Conservation (phyloP, 1,140 invertebrate genomes). For the Brachystomella parvula region DNA sequence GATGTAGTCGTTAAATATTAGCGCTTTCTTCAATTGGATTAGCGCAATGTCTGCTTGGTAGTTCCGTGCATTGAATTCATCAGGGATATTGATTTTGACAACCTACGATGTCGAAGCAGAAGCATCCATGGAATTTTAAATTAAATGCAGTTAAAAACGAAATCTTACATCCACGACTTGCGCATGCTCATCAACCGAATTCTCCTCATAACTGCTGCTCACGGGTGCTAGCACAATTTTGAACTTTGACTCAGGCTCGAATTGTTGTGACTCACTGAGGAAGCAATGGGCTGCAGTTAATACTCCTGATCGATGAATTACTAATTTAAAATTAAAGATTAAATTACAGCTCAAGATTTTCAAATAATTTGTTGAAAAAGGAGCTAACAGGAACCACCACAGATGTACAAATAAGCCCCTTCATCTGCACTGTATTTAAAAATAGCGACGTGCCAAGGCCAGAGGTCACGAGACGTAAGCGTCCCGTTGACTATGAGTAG, state of each 20-base stretch:
- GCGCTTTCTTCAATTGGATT: slow-evolving; percentile 42
- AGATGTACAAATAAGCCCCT: slow-evolving; percentile 2
- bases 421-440: not conserved
- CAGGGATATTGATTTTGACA: slow-evolving; percentile 5
- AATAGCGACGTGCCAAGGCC: slow-evolving; percentile 20
- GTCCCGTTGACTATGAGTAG: slow-evolving; percentile 16
- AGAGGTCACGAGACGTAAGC: slow-evolving; percentile 4
- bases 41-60: slow-evolving; percentile 44
- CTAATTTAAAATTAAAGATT: not conserved
- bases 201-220: slow-evolving; percentile 16
- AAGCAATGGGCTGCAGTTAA: slow-evolving; percentile 16
- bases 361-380: too few species aligned
- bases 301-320: not conserved
- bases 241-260: not conserved
- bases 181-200: not conserved
- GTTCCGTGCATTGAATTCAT: slow-evolving; percentile 11
- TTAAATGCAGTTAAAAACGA: not conserved
- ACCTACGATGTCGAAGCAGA: not conserved
- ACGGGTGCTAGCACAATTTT: slow-evolving; percentile 19
- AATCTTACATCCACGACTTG: slow-evolving; percentile 16
- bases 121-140: not conserved
- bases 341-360: not conserved
- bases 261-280: not conserved
- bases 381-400: slow-evolving; percentile 12
- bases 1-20: slow-evolving; percentile 42